Percentiles rank a stretch among this genome's conserved stretches.
These are phyloP conservation scores for Callyntrura sp. DNA, from an alignment of 2,888 invertebrate species.

Conservation along the genomic window DNA sequence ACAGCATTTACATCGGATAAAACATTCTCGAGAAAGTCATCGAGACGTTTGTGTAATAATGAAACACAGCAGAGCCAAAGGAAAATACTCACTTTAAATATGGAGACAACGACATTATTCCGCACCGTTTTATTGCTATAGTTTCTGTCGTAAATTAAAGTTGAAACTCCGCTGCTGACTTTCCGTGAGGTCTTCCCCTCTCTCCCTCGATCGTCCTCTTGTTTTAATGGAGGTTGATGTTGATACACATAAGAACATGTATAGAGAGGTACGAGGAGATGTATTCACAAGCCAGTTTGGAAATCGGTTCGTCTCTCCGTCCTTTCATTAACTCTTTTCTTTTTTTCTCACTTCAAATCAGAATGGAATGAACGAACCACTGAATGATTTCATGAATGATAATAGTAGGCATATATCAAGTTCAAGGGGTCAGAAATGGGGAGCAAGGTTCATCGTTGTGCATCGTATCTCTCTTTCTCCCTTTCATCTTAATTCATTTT, in stretches of 20 bases:
- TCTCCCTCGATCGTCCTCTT: background rate
- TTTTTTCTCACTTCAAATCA: conserved; percentile 51
- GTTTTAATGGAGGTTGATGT: background rate
- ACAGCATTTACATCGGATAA: background rate
- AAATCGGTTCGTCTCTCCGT: conserved; percentile 21
- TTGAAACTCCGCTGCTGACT: conserved; percentile 41
- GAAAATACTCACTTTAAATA: background rate
- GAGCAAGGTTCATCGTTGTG: conserved; percentile 71
- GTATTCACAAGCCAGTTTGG: conserved; percentile 7
- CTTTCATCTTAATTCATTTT: conserved; percentile 63
- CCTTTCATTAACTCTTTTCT: conserved; percentile 64
- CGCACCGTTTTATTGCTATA: background rate
- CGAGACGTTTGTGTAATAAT: conserved; percentile 9
- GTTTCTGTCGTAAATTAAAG: conserved; percentile 48
- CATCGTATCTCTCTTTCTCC: conserved; percentile 50
- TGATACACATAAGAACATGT: background rate
- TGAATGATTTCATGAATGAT: conserved; percentile 77
- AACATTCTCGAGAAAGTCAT: background rate
- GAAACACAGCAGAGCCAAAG: background rate
- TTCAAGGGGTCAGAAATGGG: conserved; percentile 75
- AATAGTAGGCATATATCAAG: conserved; percentile 73
- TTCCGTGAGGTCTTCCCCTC: conserved; percentile 42
- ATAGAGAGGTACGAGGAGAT: background rate
- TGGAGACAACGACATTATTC: conserved; percentile 41
- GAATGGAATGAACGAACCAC: conserved; percentile 48